Evolutionary conservation across 2,888 invertebrate species (phyloP).

Genomic region (Marasmarcha lunaedactyla): DNA sequence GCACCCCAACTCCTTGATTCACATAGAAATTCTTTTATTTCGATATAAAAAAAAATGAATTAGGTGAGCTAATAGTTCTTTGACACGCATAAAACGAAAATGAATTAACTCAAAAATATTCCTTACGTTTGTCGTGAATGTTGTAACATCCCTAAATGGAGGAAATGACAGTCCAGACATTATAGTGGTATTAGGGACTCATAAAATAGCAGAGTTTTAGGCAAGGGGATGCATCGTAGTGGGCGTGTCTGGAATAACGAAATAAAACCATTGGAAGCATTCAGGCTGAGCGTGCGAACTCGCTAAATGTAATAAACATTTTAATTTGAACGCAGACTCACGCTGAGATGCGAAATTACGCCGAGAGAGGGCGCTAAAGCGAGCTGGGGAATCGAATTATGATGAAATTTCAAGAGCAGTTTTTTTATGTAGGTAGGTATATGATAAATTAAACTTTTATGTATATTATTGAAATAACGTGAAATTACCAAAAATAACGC

Average conservation of each 20-base stretch:
- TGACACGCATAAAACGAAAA: constrained; percentile 59
- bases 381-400: constrained; percentile 53
- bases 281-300: constrained; percentile 59
- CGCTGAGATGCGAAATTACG: constrained; percentile 63
- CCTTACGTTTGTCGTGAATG: constrained; percentile 27
- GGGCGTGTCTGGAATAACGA: constrained; percentile 46
- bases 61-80: constrained; percentile 67
- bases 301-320: constrained; percentile 68
- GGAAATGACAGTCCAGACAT: constrained; percentile 57
- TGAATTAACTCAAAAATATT: constrained; percentile 26
- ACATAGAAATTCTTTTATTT: constrained; percentile 45
- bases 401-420: constrained; percentile 38
- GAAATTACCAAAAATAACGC: background rate
- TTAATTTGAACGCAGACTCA: constrained; percentile 68
- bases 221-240: constrained; percentile 24
- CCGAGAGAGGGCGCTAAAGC: constrained; percentile 46
- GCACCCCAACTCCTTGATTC: constrained; percentile 42
- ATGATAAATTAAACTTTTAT: too few relatives aligned
- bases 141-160: constrained; percentile 20
- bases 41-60: constrained; percentile 63
- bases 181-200: constrained; percentile 53
- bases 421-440: constrained; percentile 7
- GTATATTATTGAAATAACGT: too few relatives aligned
- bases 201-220: constrained; percentile 49
- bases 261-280: constrained; percentile 50